Evolutionary conservation across 1,140 invertebrate genomes (phyloP).

Genomic region (Brachionus rubens): DNA sequence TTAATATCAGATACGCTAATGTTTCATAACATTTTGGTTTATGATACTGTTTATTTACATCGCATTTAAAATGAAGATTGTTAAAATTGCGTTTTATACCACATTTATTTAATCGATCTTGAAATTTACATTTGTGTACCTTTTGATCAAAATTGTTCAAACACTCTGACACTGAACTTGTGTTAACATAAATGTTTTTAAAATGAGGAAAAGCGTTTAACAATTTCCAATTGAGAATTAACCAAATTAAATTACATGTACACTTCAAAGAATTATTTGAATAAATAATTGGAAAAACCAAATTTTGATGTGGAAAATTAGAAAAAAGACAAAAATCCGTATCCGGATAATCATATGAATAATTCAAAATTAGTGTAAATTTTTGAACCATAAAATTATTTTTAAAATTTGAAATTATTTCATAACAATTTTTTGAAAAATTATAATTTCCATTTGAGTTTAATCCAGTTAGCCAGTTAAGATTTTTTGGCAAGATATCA

Average conservation of each 20-base stretch:
- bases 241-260: background rate
- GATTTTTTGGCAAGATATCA: no score
- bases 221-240: background rate
- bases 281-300: slow-evolving; percentile 2
- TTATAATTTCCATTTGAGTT: no score
- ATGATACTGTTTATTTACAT: background rate
- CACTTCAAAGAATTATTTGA: background rate
- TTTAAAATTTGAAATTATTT: no score
- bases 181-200: background rate
- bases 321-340: background rate
- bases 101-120: background rate
- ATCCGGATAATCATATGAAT: background rate
- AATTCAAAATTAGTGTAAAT: no score
- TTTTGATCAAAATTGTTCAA: background rate
- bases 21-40: background rate
- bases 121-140: background rate
- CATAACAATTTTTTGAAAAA: no score
- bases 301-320: background rate
- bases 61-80: slow-evolving; percentile 2
- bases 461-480: no score
- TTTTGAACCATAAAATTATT: no score
- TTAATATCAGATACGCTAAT: background rate
- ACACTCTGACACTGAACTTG: background rate
- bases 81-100: background rate
- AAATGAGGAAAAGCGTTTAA: background rate